These are phyloP conservation scores for Acanthacorydalis orientalis DNA, from an alignment of 2,888 invertebrate species.

Conservation along the genomic window DNA sequence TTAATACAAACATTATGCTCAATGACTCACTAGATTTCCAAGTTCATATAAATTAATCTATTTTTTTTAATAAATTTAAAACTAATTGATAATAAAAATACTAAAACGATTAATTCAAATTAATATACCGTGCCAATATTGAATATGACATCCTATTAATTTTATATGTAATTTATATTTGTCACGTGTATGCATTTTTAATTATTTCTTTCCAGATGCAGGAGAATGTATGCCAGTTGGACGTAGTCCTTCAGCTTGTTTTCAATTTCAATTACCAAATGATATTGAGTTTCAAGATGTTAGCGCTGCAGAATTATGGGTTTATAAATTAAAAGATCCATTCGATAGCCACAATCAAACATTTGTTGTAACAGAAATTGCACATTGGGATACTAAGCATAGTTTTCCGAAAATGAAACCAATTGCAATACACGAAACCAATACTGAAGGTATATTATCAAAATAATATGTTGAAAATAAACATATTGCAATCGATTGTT, in stretches of 20 bases:
- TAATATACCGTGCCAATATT: no score
- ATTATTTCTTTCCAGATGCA: constrained; percentile 27
- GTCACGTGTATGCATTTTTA: constrained; percentile 4
- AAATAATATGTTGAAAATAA: no score
- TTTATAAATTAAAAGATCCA: constrained; percentile 52
- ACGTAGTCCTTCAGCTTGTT: constrained; percentile 49
- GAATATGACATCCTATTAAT: no score
- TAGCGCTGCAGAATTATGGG: constrained; percentile 64
- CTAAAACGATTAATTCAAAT: no score
- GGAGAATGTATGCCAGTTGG: constrained; percentile 30
- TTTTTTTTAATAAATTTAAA: no score
- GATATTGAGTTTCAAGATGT: constrained; percentile 60
- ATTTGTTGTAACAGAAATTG: constrained; percentile 61
- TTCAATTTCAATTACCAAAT: constrained; percentile 59
- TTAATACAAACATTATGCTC: no score
- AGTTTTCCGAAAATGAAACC: constrained; percentile 63
- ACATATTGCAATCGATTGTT: no score
- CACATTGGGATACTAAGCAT: constrained; percentile 51
- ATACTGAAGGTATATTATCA: constrained; percentile 37
- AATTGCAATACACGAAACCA: constrained; percentile 63
- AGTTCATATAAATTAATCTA: no score
- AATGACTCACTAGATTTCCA: no score
- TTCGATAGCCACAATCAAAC: constrained; percentile 53
- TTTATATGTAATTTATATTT: no score
- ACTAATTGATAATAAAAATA: no score